Evolutionary conservation across 2,113 vertebrate species (phyloP).

Genomic region (Tachysurus fulvidraco): DNA sequence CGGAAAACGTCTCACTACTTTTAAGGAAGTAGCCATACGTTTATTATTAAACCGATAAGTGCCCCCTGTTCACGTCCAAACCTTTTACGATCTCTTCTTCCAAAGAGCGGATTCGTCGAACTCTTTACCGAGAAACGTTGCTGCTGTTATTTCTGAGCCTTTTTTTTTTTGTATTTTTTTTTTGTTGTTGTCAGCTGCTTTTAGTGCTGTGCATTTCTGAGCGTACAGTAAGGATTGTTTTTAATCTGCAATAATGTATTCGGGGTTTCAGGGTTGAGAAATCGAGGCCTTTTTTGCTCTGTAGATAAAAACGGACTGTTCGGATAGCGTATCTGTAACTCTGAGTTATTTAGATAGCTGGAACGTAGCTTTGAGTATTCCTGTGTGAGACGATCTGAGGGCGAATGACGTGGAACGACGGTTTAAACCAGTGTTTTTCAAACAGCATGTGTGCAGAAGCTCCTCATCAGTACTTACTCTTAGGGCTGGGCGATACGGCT

Average conservation of each 20-base stretch:
- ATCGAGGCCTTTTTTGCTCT: background rate
- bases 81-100: background rate
- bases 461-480: background rate
- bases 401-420: background rate
- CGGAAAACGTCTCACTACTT: background rate
- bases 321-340: background rate
- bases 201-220: background rate
- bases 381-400: background rate
- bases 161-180: too few relatives aligned
- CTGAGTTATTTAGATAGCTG: background rate
- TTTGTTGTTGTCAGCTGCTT: background rate
- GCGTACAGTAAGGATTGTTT: background rate
- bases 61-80: background rate
- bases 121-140: background rate
- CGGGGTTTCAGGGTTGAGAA: background rate
- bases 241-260: constrained; percentile 19
- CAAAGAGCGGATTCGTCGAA: constrained; percentile 1
- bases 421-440: constrained; percentile 19
- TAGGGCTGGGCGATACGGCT: too few relatives aligned
- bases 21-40: background rate
- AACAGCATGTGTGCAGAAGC: background rate
- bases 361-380: background rate
- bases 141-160: background rate
- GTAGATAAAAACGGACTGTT: background rate
- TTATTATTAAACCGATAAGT: background rate